phyloP scores from a whole-genome alignment of 2,113 vertebrate genomes.

The Trogon melanurus region DNA sequence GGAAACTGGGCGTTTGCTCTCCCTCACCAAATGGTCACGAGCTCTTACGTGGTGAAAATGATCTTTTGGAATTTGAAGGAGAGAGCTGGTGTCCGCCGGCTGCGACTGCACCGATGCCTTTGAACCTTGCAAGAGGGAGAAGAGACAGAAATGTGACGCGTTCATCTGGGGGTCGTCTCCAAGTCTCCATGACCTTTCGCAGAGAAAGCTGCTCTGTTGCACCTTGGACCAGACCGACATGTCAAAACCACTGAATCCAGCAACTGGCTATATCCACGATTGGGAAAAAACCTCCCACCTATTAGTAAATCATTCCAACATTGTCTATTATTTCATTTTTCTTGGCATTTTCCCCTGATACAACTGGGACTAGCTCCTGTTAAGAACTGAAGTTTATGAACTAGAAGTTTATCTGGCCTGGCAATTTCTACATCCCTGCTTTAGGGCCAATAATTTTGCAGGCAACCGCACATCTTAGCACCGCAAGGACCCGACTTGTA shows the following conservation, averaged over 20 bases:
- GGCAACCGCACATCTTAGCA: neutral
- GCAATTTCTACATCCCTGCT: neutral
- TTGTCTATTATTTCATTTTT: conserved; percentile 47
- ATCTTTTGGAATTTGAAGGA: conserved; percentile 83
- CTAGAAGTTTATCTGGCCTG: neutral
- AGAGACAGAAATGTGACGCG: neutral
- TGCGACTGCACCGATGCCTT: conserved; percentile 85
- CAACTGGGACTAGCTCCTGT: neutral
- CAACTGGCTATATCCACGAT: neutral
- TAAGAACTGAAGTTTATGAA: neutral
- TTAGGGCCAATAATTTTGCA: neutral
- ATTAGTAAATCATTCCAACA: conserved; percentile 6
- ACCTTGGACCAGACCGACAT: neutral
- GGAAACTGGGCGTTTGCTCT: conserved; percentile 80
- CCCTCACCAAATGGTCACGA: conserved; percentile 74
- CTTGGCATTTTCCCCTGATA: neutral
- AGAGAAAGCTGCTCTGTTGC: neutral
- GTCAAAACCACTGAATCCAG: neutral
- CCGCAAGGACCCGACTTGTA: neutral
- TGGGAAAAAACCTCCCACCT: neutral
- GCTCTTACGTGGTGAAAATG: conserved; percentile 83
- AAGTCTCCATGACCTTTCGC: neutral
- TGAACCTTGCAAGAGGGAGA: conserved; percentile 78
- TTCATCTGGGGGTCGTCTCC: neutral
- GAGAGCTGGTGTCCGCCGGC: conserved; percentile 78